Conservation (phyloP, 2,113 vertebrate genomes). For the Nymphicus hollandicus region DNA sequence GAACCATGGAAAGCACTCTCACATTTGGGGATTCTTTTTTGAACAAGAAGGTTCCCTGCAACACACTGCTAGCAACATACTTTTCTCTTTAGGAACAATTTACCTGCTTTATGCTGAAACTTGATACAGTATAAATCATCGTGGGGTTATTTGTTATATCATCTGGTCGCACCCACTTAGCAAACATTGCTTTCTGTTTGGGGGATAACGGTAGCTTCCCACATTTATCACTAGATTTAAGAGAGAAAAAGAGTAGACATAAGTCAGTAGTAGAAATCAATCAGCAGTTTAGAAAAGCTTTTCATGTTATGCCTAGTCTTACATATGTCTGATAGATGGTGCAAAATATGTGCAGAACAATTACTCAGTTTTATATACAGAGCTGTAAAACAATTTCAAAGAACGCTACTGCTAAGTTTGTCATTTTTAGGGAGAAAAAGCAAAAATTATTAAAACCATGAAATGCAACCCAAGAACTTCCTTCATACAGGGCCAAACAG, state of each 20-base stretch:
- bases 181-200: slow-evolving; percentile 94
- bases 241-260: background rate
- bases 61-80: background rate
- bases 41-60: background rate
- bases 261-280: background rate
- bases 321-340: background rate
- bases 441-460: background rate
- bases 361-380: background rate
- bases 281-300: background rate
- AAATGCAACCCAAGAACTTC: background rate
- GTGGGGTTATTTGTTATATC: slow-evolving; percentile 93
- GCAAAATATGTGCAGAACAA: background rate
- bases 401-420: background rate
- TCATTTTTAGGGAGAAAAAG: background rate
- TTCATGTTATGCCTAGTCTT: background rate
- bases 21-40: background rate
- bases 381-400: background rate
- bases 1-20: background rate
- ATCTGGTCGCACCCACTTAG: slow-evolving; percentile 92
- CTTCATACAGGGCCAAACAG: background rate
- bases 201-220: slow-evolving; percentile 93
- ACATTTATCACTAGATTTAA: slow-evolving; percentile 82
- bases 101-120: slow-evolving; percentile 99
- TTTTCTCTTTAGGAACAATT: background rate
- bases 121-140: slow-evolving; percentile 99